Base-by-base conservation (phyloP, 1,140 invertebrate species). In the Araneus ventricosus region DNA sequence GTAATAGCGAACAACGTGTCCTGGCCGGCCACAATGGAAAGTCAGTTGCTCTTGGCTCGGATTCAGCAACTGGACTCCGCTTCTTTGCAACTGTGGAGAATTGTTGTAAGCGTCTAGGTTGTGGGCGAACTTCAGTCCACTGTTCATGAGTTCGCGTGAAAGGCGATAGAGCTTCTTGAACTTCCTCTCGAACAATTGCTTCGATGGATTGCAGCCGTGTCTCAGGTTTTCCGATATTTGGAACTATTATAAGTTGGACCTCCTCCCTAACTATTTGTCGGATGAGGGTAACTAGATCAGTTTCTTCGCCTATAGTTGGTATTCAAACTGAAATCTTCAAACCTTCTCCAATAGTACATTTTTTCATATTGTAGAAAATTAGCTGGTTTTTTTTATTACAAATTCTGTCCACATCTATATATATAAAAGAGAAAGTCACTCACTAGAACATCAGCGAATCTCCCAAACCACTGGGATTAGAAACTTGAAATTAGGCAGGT, bases 1-100 rank as follows among this genome's bases (percentile, higher is more conserved):
- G 10, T 70, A 90, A 59, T 80, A 80, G 10, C 63, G 70, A 39
- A 80, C 79, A 17, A 80, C 82, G n/a, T 85, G 82, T 27, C n/a
- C 45, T 52, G 82, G 45, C n/a, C 82, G 82, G 10, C 82, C n/a
- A 30, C 41, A 57, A 30, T 85, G 82, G 52, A 30, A 85, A 41
- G 8, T 30, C 45, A 85, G n/a, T 59, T 80, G 41, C 80, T 37
- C 52, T 90, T 0, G 63, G n/a, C 5, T 4, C 10, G 14, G 27
- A 4, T 34, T 80, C 67, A 22, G 4, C 30, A 20, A 79, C 10
- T 20, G 34, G 30, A 39, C 75, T 79, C 14, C 6, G 10, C 10
- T 0, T 34, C 34, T 79, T 79, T 24, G 30, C 34, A 8, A 41
- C 4, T 22, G 30, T 59, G 1, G 34, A 3, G 14, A 37, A 22